Evolutionary conservation across 2,113 vertebrate genomes (phyloP).

Genomic region (Jaculus jaculus): DNA sequence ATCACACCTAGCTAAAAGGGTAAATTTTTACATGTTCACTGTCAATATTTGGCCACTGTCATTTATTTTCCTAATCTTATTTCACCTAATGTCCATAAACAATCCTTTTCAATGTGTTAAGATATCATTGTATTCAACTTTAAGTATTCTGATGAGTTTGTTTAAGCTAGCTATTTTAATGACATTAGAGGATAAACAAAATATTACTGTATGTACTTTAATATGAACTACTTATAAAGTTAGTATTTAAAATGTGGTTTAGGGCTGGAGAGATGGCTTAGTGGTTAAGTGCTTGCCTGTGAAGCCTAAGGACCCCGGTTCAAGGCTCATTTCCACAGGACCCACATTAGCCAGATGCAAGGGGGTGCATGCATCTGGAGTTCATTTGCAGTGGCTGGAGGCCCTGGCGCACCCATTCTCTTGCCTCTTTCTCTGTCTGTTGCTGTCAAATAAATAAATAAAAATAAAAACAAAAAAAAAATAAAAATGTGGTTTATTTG

Average conservation of each 20-base stretch:
- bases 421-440: too few relatives aligned
- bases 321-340: too few relatives aligned
- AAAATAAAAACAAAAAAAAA: too few relatives aligned
- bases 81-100: not conserved
- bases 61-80: not conserved
- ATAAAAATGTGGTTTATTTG: not conserved
- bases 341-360: too few relatives aligned
- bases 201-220: not conserved
- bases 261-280: too few relatives aligned
- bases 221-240: not conserved
- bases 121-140: not conserved
- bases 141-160: constrained; percentile 24
- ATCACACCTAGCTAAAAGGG: not conserved
- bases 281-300: too few relatives aligned
- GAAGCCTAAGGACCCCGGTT: too few relatives aligned
- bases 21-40: not conserved
- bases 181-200: not conserved
- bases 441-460: too few relatives aligned
- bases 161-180: not conserved
- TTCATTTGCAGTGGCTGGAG: too few relatives aligned
- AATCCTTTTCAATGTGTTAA: not conserved
- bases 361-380: too few relatives aligned
- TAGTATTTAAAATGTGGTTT: not conserved
- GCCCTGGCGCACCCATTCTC: too few relatives aligned
- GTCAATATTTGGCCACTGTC: not conserved